A percentile compares a stretch with the other conserved stretches of the same genome.
phyloP scores from a whole-genome alignment of 2,797 vertebrate genomes.

The Garrulus glandarius region DNA sequence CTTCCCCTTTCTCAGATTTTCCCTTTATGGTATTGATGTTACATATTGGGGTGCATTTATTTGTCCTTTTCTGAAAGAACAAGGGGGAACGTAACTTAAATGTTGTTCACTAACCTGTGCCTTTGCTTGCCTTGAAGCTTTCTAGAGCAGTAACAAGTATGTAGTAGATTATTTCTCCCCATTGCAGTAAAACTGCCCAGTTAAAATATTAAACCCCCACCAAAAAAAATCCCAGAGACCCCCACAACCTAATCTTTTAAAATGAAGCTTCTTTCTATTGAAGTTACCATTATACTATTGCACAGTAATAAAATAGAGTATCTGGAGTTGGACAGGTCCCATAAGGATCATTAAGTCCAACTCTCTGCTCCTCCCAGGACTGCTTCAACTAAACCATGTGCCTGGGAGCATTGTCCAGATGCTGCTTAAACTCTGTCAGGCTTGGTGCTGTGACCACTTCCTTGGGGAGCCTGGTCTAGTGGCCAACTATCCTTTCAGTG shows the following conservation, averaged over 20 bases:
- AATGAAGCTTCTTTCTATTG: not conserved
- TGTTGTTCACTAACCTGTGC: not conserved
- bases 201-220: rapidly evolving
- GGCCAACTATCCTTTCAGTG: not conserved
- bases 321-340: not conserved
- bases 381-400: not conserved
- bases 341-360: not conserved
- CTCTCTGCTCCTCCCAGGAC: not conserved
- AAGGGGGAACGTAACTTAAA: not conserved
- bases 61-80: not conserved
- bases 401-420: not conserved
- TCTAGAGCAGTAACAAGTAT: not conserved
- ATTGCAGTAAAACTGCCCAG: not conserved
- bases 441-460: not conserved
- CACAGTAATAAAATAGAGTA: not conserved
- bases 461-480: not conserved
- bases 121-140: not conserved
- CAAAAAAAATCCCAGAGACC: rapidly evolving
- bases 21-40: not conserved
- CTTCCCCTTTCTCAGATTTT: not conserved
- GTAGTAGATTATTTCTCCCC: not conserved
- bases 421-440: not conserved
- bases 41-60: not conserved
- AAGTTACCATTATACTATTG: not conserved
- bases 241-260: not conserved